These are phyloP conservation scores for Origma solitaria DNA, from an alignment of 2,113 vertebrate species.

Conservation along the genomic window DNA sequence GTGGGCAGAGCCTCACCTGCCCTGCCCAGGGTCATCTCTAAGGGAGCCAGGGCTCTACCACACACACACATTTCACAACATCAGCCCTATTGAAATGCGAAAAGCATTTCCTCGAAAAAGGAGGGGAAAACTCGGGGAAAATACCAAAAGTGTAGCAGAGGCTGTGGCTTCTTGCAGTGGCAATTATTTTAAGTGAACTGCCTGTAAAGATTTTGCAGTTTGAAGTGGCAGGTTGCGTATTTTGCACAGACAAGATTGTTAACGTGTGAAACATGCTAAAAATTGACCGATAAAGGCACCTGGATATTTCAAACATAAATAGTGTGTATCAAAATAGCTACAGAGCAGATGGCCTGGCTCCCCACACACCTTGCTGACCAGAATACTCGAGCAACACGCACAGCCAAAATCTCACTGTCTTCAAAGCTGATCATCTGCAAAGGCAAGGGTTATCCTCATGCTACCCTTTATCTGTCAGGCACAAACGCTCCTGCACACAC, in stretches of 20 bases:
- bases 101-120: not conserved
- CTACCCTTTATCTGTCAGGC: not conserved
- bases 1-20: not conserved
- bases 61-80: accelerated
- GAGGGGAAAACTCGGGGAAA: not conserved
- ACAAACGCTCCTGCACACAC: accelerated
- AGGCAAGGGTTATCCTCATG: not conserved
- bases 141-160: not conserved
- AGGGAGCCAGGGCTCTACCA: not conserved
- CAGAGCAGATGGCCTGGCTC: slow-evolving; percentile 49
- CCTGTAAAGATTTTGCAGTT: not conserved
- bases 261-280: not conserved
- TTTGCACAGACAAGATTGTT: not conserved
- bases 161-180: not conserved
- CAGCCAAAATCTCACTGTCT: slow-evolving; percentile 7
- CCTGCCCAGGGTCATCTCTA: not conserved
- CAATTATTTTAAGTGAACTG: not conserved
- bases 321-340: not conserved
- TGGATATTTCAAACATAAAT: slow-evolving; percentile 19
- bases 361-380: slow-evolving; percentile 45
- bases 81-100: not conserved
- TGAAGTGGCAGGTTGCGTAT: not conserved
- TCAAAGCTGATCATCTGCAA: not conserved
- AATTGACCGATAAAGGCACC: not conserved
- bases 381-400: not conserved